These are phyloP conservation scores for Morus bassanus DNA, from an alignment of 2,797 vertebrate genomes.

Conservation along the genomic window DNA sequence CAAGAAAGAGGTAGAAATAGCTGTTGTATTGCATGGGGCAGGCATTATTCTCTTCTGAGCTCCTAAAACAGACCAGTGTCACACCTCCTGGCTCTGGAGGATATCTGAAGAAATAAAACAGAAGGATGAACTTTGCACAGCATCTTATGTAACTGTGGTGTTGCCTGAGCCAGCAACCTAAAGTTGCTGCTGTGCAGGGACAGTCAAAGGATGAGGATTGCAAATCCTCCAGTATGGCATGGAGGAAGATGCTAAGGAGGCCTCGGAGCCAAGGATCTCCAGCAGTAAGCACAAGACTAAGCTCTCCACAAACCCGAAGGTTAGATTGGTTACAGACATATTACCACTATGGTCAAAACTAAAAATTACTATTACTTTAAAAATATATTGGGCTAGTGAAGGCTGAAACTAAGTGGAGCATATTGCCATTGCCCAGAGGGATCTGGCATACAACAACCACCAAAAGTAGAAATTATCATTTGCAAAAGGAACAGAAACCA, in stretches of 20 bases:
- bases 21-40: neutral
- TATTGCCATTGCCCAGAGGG: neutral
- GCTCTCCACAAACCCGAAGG: neutral
- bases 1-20: neutral
- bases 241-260: neutral
- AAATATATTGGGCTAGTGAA: neutral
- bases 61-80: neutral
- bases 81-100: neutral
- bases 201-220: neutral
- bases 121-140: neutral
- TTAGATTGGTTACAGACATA: neutral
- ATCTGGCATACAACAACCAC: neutral
- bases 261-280: neutral
- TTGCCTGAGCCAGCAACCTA: neutral
- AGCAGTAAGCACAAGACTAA: neutral
- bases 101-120: accelerated
- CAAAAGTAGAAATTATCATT: neutral
- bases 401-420: slow-evolving; percentile 10
- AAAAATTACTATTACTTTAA: neutral
- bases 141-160: neutral
- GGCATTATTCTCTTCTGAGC: neutral
- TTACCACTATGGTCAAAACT: neutral
- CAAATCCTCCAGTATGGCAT: neutral
- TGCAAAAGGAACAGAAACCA: neutral
- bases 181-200: neutral